Conservation (phyloP, 2,888 invertebrate species). For the Stomorhina lunata region DNA sequence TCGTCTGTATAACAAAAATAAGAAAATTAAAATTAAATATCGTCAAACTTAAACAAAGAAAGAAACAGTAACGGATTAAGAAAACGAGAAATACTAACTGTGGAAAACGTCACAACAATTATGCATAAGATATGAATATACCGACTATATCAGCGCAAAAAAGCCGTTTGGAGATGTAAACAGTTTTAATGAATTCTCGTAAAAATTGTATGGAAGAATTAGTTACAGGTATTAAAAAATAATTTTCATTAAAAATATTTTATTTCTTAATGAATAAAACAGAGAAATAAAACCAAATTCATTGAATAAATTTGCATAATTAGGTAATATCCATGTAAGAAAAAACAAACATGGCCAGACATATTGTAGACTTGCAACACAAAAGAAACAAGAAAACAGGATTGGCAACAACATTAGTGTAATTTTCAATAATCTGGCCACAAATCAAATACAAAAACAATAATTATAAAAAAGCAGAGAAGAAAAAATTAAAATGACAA, state of each 20-base stretch:
- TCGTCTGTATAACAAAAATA: not conserved
- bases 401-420: conserved; percentile 24
- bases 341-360: conserved; percentile 30
- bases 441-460: not conserved
- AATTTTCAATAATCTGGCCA: conserved; percentile 36
- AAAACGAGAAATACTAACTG: not conserved
- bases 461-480: not conserved
- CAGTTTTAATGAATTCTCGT: no score
- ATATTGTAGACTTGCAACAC: conserved; percentile 45
- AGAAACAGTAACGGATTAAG: not conserved
- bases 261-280: no score
- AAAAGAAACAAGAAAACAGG: conserved; percentile 17
- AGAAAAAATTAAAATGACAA: not conserved
- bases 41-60: not conserved
- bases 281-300: no score
- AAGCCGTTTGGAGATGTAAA: no score
- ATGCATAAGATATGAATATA: not conserved
- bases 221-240: no score
- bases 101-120: not conserved
- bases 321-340: not conserved
- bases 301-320: no score
- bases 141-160: conserved; percentile 1
- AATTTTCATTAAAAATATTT: no score
- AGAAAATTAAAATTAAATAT: not conserved
- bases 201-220: no score